Base-by-base conservation (phyloP, 2,113 vertebrate species). In the Micromys minutus region DNA sequence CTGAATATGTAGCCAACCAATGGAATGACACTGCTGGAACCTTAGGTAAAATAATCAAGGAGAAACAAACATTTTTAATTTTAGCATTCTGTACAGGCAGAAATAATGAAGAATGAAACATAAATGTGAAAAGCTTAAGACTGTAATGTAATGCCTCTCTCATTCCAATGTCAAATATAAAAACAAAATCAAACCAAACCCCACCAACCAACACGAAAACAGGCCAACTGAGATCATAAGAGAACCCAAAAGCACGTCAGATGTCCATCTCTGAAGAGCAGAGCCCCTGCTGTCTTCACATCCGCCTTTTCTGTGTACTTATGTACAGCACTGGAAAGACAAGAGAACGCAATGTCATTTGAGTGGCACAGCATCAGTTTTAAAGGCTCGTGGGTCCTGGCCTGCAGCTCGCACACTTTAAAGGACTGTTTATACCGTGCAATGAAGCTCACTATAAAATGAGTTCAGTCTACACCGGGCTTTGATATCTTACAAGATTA, bases 261-360 rank as follows among this genome's bases (percentile, higher is more conserved):
- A 94, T 9, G 10, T 71, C 71, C 79, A 3, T 65, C 63, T 96
- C 94, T 87, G 97, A 97, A 98, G 50, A 87, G 80, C 74, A 45
- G 34, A 59, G 45, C 57, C 71, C 96, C 75, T 21, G 89, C 71
- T 31, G 83, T 97, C 97, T 97, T 99, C 98, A 99, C 98, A 99
- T 99, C 98, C 99, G 99, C 97, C 99, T 99, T 99, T 99, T 99
- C 99, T 99, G 99, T 67, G 99, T 99, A 98, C 99, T 99, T 98
- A 99, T 99, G 98, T 99, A 99, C 81, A 99, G 98, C 95, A 99
- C 99, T 99, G 98, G 90, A 97, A 97, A 96, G 97, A 97, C 90
- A 91, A 45, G 34, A 84, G 77, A 93, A 90, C 31, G 96, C 93
- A 50, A 19, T 52, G 59, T 67, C 45, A 61, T 24, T 91, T 5